Evolutionary conservation across 2,113 vertebrate species (phyloP).

Genomic region (Smithornis capensis): DNA sequence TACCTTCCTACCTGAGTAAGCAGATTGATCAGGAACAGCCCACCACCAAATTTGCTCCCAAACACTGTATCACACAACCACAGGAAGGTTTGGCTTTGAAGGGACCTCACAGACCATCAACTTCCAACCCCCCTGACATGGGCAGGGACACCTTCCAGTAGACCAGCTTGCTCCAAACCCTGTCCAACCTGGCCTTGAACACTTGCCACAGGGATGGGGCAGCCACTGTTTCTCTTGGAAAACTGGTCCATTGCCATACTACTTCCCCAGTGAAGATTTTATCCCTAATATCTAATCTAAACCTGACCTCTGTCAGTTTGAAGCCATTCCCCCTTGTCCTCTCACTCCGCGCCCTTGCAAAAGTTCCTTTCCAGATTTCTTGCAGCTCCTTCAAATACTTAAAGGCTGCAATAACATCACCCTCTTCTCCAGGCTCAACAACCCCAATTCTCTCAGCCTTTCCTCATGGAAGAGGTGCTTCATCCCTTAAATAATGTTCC

Average conservation of each 20-base stretch:
- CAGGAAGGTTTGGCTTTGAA: neutral
- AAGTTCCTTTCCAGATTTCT: neutral
- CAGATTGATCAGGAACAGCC: neutral
- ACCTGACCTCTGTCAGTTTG: neutral
- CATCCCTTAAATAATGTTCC: neutral
- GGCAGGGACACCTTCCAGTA: neutral
- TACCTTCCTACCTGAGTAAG: neutral
- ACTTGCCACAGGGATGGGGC: neutral
- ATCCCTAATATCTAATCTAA: neutral
- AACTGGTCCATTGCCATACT: rapidly evolving
- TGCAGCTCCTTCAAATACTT: neutral
- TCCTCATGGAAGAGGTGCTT: neutral
- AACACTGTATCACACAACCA: neutral
- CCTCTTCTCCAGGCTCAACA: neutral
- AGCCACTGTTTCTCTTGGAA: neutral
- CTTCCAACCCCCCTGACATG: rapidly evolving
- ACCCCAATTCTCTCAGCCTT: neutral
- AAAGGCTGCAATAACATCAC: neutral
- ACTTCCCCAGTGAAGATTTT: neutral
- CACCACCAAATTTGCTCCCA: neutral
- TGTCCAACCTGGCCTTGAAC: rapidly evolving
- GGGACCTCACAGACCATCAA: neutral
- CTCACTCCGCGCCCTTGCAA: no score
- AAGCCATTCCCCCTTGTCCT: neutral
- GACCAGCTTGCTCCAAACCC: neutral